A percentile compares a stretch with the other conserved stretches of the same genome.
phyloP scores from a whole-genome alignment of 2,888 invertebrate genomes.

The Theristus sp. region DNA sequence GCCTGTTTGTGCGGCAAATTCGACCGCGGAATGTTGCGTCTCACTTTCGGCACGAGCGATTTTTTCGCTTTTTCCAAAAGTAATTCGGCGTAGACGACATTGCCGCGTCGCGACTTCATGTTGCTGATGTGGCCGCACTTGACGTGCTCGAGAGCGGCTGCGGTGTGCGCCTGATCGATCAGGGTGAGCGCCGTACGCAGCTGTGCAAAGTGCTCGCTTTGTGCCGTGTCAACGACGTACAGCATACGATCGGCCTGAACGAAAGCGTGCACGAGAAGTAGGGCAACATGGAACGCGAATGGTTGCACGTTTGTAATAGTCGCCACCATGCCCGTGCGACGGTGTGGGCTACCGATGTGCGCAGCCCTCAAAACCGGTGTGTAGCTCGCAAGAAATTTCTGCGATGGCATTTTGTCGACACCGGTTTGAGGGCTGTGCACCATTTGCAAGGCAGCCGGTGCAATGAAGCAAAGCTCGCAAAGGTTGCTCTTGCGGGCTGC shows the following conservation, averaged over 20 bases:
- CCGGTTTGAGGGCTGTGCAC: too few relatives aligned
- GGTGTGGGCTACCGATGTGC: too few relatives aligned
- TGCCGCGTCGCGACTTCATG: neutral
- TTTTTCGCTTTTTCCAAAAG: neutral
- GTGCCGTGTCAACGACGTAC: constrained; percentile 3
- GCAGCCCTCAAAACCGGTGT: too few relatives aligned
- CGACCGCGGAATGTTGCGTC: neutral
- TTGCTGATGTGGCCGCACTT: neutral
- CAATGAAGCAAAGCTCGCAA: too few relatives aligned
- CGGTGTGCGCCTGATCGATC: neutral
- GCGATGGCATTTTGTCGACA: too few relatives aligned
- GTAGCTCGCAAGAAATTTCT: too few relatives aligned
- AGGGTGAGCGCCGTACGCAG: neutral
- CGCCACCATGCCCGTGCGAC: too few relatives aligned
- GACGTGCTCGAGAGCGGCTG: neutral
- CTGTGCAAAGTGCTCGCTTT: neutral
- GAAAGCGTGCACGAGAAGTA: too few relatives aligned
- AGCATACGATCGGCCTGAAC: constrained; percentile 4
- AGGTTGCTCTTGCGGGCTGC: too few relatives aligned
- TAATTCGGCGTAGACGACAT: neutral
- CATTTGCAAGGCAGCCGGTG: too few relatives aligned
- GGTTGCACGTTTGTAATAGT: too few relatives aligned
- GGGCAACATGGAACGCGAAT: too few relatives aligned
- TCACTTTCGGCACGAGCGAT: neutral
- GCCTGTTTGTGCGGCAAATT: neutral